Percentiles rank a stretch among this genome's conserved stretches.
Evolutionary conservation across 2,888 invertebrate genomes (phyloP).

Genomic region (Drosophila lutescens): DNA sequence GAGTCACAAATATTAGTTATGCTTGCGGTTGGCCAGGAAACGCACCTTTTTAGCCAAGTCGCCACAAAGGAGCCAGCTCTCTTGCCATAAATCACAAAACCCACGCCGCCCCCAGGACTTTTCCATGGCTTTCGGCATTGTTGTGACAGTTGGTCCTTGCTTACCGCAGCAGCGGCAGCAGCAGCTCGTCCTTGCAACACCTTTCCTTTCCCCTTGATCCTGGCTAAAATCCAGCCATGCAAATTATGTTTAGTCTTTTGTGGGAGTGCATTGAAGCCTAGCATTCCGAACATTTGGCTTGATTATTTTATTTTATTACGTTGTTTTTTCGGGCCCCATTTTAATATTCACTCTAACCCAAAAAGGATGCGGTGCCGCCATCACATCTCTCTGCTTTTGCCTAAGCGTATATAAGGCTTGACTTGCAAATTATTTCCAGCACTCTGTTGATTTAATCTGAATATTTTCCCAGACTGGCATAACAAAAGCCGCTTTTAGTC

Average conservation of each 20-base stretch:
- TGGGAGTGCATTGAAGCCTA: slow-evolving; percentile 56
- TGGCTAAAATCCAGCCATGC: slow-evolving; percentile 47
- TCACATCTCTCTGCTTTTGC: not conserved
- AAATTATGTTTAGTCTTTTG: slow-evolving; percentile 64
- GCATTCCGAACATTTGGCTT: not conserved
- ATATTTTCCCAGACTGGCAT: slow-evolving; percentile 1
- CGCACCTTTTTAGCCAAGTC: slow-evolving; percentile 50
- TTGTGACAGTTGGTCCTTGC: slow-evolving; percentile 57
- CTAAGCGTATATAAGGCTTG: not conserved
- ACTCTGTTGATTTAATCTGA: slow-evolving; percentile 4
- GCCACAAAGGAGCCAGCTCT: slow-evolving; percentile 15
- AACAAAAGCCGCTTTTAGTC: slow-evolving; percentile 2
- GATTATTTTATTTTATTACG: slow-evolving; percentile 1
- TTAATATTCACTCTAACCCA: not conserved
- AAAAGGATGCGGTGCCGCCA: not conserved
- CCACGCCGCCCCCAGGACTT: slow-evolving; percentile 42
- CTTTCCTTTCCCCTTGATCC: slow-evolving; percentile 36
- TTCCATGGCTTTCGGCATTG: slow-evolving; percentile 35
- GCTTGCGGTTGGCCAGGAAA: slow-evolving; percentile 46
- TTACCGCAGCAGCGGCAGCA: slow-evolving; percentile 15
- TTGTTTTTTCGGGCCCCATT: not conserved
- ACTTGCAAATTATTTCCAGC: not conserved
- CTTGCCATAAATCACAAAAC: slow-evolving; percentile 62
- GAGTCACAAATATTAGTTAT: slow-evolving; percentile 26
- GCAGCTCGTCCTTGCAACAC: slow-evolving; percentile 15